Base-by-base conservation (phyloP, 2,113 vertebrate genomes). In the Eulemur macaco region DNA sequence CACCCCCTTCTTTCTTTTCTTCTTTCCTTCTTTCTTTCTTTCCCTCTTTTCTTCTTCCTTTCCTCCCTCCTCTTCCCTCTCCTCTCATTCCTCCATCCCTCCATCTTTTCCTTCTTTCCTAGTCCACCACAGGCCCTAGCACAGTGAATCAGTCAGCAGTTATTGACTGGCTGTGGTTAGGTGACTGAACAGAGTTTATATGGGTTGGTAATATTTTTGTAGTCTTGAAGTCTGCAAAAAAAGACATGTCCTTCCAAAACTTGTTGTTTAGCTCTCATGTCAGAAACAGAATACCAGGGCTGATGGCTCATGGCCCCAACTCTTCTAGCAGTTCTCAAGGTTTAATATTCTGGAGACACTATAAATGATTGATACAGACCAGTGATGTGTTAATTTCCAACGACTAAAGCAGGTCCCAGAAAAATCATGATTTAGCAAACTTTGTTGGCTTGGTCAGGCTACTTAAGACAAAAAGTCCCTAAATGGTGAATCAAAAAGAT, bases 161-260 rank as follows among this genome's bases (percentile, higher is more conserved):
- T 71, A 37, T n/a, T 80, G 23, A 34, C 54, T 88, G 66, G 39
- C 42, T 85, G 17, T 89, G 42, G 54, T 63, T 96, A 86, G 29
- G 50, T 52, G 25, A 60, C 76, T 85, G 47, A 92, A 21, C 37
- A 86, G 52, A 84, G 34, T 69, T 95, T 45, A 81, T 64, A 69
- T 34, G 20, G 91, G 88, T 93, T 56, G 89, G 50, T 71, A 78
- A 21, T 68, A 68, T 78, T 20, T 86, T 89, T 77, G 47, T 52
- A 93, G 34, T 27, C 84, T 86, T 95, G 47, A 90, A 39, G 63
- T 96, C 58, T 96, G 25, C 14, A 80, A 93, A n/a, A 87, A 94
- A 94, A 92, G 52, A 80, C 27, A 56, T 13, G 27, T 31, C 77
- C 73, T 97, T 91, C 66, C 54, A 68, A 91, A 92, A 74, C 5